Evolutionary conservation across 2,113 vertebrate genomes (phyloP).

Genomic region (Origma solitaria): DNA sequence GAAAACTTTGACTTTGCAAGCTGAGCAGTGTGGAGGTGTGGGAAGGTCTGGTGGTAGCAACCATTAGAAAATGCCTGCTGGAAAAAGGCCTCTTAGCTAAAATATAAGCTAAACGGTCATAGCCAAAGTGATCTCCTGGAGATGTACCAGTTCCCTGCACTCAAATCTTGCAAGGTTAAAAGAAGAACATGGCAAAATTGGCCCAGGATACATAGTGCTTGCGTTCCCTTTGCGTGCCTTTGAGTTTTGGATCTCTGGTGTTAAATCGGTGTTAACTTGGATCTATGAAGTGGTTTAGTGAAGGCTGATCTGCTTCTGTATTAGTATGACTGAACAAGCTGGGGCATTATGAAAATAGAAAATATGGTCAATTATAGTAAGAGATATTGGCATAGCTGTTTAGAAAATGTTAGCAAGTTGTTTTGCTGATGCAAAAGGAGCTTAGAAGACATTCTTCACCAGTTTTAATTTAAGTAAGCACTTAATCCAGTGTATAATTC

Average conservation of each 20-base stretch:
- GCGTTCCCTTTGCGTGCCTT: background rate
- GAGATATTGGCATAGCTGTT: background rate
- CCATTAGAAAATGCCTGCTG: background rate
- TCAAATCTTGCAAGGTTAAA: background rate
- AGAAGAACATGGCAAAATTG: background rate
- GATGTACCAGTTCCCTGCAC: fast-evolving
- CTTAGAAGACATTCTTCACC: conserved; percentile 25
- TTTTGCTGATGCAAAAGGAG: conserved; percentile 26
- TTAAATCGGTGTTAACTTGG: background rate
- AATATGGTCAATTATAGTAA: background rate
- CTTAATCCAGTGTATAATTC: conserved; percentile 47
- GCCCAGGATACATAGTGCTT: background rate
- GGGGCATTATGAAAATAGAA: background rate
- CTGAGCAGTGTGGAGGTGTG: background rate
- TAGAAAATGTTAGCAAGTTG: background rate
- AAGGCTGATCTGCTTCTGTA: background rate
- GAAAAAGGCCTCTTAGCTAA: background rate
- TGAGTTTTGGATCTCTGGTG: background rate
- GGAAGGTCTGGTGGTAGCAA: background rate
- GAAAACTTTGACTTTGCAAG: background rate
- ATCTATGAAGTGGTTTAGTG: background rate
- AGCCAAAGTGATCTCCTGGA: background rate
- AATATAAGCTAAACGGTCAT: background rate
- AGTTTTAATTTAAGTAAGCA: conserved; percentile 43
- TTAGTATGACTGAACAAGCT: background rate